Conservation (phyloP, 2,797 vertebrate genomes). For the Fringilla coelebs region DNA sequence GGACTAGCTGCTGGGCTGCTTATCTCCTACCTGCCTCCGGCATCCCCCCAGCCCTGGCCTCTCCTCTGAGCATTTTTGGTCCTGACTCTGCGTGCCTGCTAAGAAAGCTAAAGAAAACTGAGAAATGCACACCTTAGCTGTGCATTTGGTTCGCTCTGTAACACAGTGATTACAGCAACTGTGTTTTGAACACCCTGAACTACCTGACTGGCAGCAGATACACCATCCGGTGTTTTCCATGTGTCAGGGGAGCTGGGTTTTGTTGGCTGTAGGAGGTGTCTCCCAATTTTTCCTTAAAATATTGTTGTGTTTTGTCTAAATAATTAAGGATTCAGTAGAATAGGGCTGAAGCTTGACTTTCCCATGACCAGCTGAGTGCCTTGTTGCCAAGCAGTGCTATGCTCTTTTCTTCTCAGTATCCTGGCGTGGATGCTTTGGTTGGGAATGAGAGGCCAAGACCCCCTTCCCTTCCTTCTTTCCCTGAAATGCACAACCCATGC, state of each 20-base stretch:
- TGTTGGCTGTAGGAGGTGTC: not conserved
- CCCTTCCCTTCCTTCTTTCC: not conserved
- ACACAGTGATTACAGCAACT: not conserved
- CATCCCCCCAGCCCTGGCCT: not conserved
- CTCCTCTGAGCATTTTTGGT: not conserved
- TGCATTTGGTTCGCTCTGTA: not conserved
- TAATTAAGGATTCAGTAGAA: not conserved
- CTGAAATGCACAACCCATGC: not conserved
- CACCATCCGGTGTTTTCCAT: not conserved
- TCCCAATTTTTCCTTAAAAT: not conserved
- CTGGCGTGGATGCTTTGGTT: not conserved
- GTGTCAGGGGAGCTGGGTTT: not conserved
- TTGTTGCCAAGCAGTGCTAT: not conserved
- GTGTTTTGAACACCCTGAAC: not conserved
- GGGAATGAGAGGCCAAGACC: not conserved
- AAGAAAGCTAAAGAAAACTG: not conserved
- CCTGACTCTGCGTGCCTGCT: not conserved
- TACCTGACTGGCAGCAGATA: not conserved
- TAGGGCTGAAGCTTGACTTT: not conserved
- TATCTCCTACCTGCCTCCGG: not conserved
- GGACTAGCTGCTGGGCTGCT: not conserved
- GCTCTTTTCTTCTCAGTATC: not conserved
- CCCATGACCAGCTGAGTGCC: not conserved
- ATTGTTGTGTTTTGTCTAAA: not conserved
- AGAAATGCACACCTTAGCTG: not conserved